These are phyloP conservation scores for Periophthalmus modestus DNA, from an alignment of 2,113 vertebrate genomes.

Conservation along the genomic window DNA sequence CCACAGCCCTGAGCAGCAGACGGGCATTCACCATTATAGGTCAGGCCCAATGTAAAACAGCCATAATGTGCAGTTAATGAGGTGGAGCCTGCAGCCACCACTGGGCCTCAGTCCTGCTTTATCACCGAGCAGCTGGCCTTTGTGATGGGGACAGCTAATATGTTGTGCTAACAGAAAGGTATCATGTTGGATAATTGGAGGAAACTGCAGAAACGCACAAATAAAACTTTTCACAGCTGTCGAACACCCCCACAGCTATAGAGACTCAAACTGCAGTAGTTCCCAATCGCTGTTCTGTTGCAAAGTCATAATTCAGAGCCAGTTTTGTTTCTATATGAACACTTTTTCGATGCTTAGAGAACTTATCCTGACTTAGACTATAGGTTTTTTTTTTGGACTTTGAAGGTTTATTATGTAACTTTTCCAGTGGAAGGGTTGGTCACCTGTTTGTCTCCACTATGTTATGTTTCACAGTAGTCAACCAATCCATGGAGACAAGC, in stretches of 20 bases:
- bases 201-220: background rate
- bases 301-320: background rate
- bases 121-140: background rate
- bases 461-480: too few species aligned
- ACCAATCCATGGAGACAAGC: too few species aligned
- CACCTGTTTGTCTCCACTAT: too few species aligned
- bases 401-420: too few species aligned
- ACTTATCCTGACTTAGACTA: background rate
- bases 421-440: too few species aligned
- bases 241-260: conserved; percentile 34
- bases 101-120: conserved; percentile 1
- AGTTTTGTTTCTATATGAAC: background rate
- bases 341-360: background rate
- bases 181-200: conserved; percentile 23
- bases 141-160: background rate
- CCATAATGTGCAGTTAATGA: conserved; percentile 6
- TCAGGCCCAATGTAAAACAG: conserved; percentile 14
- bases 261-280: conserved; percentile 41
- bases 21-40: background rate
- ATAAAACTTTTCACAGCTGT: conserved; percentile 10
- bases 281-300: background rate
- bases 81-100: background rate
- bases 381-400: background rate
- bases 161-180: conserved; percentile 13
- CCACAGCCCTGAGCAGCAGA: background rate